Conservation (phyloP, 1,140 invertebrate genomes). For the Pseudachorutes palmiensis region DNA sequence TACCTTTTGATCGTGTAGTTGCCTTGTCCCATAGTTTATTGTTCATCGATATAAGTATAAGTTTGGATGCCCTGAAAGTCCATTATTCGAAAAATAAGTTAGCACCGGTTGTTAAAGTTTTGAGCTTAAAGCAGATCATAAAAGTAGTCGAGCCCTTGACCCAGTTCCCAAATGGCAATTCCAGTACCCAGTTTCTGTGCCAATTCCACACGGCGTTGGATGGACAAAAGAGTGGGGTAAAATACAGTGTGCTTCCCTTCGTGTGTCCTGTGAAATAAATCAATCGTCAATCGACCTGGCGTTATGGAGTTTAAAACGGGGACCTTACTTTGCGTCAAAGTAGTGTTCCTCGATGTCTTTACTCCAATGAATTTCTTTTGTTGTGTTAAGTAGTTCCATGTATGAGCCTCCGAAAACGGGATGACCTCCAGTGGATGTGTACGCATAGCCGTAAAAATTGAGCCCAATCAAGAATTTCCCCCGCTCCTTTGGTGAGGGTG, state of each 20-base stretch:
- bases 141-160: constrained; percentile 90
- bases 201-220: constrained; percentile 68
- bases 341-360: constrained; percentile 71
- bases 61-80: no score
- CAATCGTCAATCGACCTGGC: constrained; percentile 24
- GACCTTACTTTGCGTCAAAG: constrained; percentile 70
- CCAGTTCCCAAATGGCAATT: constrained; percentile 88
- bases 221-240: constrained; percentile 79
- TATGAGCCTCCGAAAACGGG: constrained; percentile 71
- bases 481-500: constrained; percentile 53
- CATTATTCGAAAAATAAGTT: no score
- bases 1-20: no score
- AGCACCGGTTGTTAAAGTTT: no score
- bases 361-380: constrained; percentile 62
- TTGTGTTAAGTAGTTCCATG: constrained; percentile 56
- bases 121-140: constrained; percentile 83
- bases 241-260: constrained; percentile 65
- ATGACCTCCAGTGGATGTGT: constrained; percentile 63
- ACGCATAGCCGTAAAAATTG: constrained; percentile 91
- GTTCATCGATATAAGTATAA: no score
- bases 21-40: no score
- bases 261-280: constrained; percentile 51
- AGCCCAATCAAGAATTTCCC: constrained; percentile 76
- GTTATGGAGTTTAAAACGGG: neutral
- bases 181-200: constrained; percentile 70